A percentile compares a stretch with the other conserved stretches of the same genome.
phyloP scores from a whole-genome alignment of 2,113 vertebrate species.

The Passer domesticus region DNA sequence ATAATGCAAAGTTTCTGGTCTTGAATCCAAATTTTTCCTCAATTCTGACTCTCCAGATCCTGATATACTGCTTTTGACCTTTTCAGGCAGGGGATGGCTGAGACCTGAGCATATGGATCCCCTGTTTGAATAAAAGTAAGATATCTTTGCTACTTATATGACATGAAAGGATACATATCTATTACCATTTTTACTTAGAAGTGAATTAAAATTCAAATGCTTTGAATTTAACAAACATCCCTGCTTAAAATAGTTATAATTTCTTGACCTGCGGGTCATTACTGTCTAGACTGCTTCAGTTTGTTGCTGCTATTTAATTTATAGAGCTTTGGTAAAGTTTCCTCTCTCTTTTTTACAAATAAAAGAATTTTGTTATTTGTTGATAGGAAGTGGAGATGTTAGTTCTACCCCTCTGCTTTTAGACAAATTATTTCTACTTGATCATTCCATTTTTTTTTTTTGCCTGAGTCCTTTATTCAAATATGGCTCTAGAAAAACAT shows the following conservation, averaged over 20 bases:
- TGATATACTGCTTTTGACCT: not conserved
- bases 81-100: not conserved
- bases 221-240: slow-evolving; percentile 23
- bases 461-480: not conserved
- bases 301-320: not conserved
- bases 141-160: not conserved
- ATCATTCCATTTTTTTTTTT: not conserved
- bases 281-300: not conserved
- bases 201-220: not conserved
- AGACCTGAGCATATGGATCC: not conserved
- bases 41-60: not conserved
- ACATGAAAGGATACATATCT: not conserved
- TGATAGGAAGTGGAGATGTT: not conserved
- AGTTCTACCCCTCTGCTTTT: not conserved
- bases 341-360: not conserved
- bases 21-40: not conserved
- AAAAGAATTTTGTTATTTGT: not conserved
- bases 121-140: not conserved
- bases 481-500: not conserved
- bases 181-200: not conserved
- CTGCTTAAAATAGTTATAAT: not conserved
- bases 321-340: not conserved
- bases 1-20: not conserved
- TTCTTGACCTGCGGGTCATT: not conserved
- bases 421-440: not conserved